Evolutionary conservation across 2,888 invertebrate species (phyloP).

Genomic region (Drosophila algonquin): DNA sequence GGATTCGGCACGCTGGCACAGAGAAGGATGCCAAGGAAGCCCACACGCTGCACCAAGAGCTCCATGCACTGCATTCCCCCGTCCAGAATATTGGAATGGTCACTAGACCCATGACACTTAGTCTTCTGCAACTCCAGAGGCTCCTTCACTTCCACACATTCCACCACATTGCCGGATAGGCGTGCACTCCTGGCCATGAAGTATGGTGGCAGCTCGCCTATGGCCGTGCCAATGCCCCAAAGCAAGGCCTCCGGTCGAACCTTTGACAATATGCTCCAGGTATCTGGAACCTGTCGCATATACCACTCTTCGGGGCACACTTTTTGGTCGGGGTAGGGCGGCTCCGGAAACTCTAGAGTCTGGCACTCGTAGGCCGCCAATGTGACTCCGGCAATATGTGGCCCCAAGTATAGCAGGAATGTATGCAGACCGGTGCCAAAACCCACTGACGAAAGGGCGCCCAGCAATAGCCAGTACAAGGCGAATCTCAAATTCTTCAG

Average conservation of each 20-base stretch:
- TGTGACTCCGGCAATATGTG: conserved; percentile 98
- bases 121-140: conserved; percentile 84
- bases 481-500: conserved; percentile 81
- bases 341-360: conserved; percentile 96
- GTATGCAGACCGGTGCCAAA: conserved; percentile 99
- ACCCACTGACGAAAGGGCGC: conserved; percentile 98
- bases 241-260: conserved; percentile 97
- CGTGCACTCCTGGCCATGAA: conserved; percentile 98
- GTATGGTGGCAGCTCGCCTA: conserved; percentile 99
- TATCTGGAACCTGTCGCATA: conserved; percentile 87
- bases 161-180: conserved; percentile 86
- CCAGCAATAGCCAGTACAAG: conserved; percentile 95
- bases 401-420: conserved; percentile 98
- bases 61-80: conserved; percentile 93
- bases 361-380: conserved; percentile 99
- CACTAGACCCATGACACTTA: conserved; percentile 85
- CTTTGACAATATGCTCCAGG: conserved; percentile 97
- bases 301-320: conserved; percentile 91
- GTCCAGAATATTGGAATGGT: conserved; percentile 86
- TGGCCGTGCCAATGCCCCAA: conserved; percentile 98
- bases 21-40: conserved; percentile 96
- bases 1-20: conserved; percentile 99
- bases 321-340: conserved; percentile 99
- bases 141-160: conserved; percentile 72
- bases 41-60: conserved; percentile 94